Evolutionary conservation across 2,797 vertebrate species (phyloP).

Genomic region (Coregonus suidteri): DNA sequence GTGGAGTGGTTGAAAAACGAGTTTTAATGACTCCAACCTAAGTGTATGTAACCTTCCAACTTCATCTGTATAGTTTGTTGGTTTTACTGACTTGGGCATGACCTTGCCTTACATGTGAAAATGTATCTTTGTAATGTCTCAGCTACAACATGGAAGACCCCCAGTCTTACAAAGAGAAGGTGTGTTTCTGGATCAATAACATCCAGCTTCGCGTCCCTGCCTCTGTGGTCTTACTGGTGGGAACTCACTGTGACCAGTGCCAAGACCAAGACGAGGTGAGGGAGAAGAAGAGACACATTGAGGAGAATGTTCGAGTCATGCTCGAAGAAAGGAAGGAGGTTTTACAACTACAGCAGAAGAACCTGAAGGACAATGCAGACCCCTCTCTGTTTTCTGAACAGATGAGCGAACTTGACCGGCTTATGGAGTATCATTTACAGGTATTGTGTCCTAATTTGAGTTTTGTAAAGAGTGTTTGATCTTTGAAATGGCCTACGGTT

Average conservation of each 20-base stretch:
- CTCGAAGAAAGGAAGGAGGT: conserved; percentile 58
- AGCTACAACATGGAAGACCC: conserved; percentile 55
- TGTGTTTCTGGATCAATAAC: conserved; percentile 81
- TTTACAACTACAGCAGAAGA: conserved; percentile 62
- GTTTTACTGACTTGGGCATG: background rate
- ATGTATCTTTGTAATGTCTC: conserved; percentile 6
- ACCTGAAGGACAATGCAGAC: conserved; percentile 64
- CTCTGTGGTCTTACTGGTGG: conserved; percentile 74
- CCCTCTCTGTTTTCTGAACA: conserved; percentile 63
- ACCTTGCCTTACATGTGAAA: background rate
- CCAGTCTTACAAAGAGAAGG: conserved; percentile 65
- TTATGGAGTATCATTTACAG: conserved; percentile 60
- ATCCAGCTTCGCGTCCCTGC: conserved; percentile 75
- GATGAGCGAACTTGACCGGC: conserved; percentile 66
- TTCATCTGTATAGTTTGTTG: too few species aligned
- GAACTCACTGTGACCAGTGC: conserved; percentile 75
- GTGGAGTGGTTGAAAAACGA: too few species aligned
- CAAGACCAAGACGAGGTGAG: conserved; percentile 56
- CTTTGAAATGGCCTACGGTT: background rate
- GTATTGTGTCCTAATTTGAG: conserved; percentile 37
- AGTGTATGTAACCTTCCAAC: too few species aligned
- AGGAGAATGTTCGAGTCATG: conserved; percentile 60
- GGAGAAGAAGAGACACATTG: conserved; percentile 68
- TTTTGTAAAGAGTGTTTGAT: background rate
- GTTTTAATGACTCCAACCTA: too few species aligned